Evolutionary conservation across 2,888 invertebrate genomes (phyloP), one percentile per base, ranked within the genome.

Genomic region (Aromia moschata): DNA sequence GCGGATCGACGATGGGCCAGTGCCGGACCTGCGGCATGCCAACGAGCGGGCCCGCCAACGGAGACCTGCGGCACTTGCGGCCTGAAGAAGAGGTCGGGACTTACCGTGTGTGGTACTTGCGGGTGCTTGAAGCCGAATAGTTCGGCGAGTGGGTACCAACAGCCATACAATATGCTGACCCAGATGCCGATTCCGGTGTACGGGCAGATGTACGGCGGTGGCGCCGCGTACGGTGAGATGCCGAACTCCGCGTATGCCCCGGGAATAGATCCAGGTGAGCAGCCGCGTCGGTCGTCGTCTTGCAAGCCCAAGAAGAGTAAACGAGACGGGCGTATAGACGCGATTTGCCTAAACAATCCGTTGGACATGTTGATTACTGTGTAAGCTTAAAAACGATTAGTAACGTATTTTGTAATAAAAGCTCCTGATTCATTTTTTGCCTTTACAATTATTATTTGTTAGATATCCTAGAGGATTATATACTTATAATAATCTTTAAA

Each of bases 371-470:
- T 33, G n/a, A 33, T 33, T 33, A 33, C 33, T 3, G 5, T n/a
- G 2, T 33, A 33, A 33, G n/a, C 5, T 33, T 33, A 33, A 33
- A 33, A 33, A 7, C n/a, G n/a, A 7, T 33, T 7, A n/a, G 33
- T 10, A 33, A 33, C n/a, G 33, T 33, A 33, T 33, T 33, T 25
- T n/a, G n/a, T 33, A 33, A 33, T 33, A 33, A 33, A 33, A n/a
- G n/a, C n/a, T n/a, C n/a, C n/a, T n/a, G n/a, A n/a, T n/a, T n/a
- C n/a, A n/a, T n/a, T n/a, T n/a, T n/a, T n/a, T n/a, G n/a, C n/a
- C n/a, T n/a, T n/a, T n/a, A n/a, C n/a, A n/a, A n/a, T n/a, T n/a
- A n/a, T n/a, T n/a, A n/a, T n/a, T n/a, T n/a, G n/a, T n/a, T n/a
- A n/a, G n/a, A n/a, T n/a, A n/a, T n/a, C n/a, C n/a, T n/a, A n/a